Evolutionary conservation across 2,888 invertebrate species (phyloP), one percentile per base, ranked within the genome.

Genomic region (Penaeus monodon): DNA sequence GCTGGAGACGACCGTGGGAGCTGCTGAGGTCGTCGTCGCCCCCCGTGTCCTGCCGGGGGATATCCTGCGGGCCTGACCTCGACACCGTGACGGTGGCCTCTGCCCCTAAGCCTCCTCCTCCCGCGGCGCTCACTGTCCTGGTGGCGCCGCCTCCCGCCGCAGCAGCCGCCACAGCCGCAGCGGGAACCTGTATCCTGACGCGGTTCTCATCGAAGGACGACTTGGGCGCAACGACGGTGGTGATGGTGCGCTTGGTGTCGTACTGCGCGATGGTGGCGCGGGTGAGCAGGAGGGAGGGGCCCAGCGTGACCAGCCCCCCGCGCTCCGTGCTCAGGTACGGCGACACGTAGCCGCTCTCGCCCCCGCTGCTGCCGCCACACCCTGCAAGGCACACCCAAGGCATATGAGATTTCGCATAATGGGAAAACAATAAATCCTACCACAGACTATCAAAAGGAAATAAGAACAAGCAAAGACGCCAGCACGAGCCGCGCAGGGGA

Each of bases 291-390:
- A 87, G 49, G 17, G 86, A 87, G 24, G 86, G 83, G 4, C 83
- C 86, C 63, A 87, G 73, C n/a, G 83, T 83, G n/a, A 86, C 65
- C 44, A 78, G 12, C 4, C 86, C 86, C 14, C 70, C 79, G 1
- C 64, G 77, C 78, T 78, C 86, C 27, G 78, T 68, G 68, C 78
- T 77, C 49, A 86, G 86, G 78, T 86, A 86, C 20, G 86, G 82
- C 29, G 86, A 86, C 57, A 82, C 86, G 57, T 86, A 86, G n/a
- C 86, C 86, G 8, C 82, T 82, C 44, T 86, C 86, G 49, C 86
- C 81, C 2, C 86, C 86, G 78, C 86, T 86, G 82, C 86, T 86
- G 49, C 86, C 86, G 44, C 86, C 81, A 86, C 86, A 86, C 70
- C 86, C 86, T 86, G 82, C 17, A n/a, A 33, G 44, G n/a, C 38